Evolutionary conservation across 2,113 vertebrate genomes (phyloP).

Genomic region (Suricata suricatta): DNA sequence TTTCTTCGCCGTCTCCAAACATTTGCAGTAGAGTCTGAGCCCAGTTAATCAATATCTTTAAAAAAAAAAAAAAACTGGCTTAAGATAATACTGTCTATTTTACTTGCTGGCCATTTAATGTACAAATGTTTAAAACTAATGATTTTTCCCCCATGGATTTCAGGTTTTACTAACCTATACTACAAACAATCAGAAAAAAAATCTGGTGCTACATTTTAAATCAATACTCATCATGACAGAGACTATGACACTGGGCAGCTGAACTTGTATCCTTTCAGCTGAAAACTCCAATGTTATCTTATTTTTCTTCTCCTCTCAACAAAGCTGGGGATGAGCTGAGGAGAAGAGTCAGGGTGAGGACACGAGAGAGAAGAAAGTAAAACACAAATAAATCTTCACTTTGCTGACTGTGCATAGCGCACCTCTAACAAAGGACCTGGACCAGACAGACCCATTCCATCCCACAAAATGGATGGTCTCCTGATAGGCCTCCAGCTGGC

Average conservation of each 20-base stretch:
- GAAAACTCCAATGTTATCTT: not conserved
- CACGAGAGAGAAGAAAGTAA: not conserved
- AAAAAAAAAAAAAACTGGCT: constrained; percentile 42
- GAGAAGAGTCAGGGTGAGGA: rapidly evolving
- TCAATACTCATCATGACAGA: not conserved
- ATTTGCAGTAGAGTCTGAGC: not conserved
- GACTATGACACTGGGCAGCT: not conserved
- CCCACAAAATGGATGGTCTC: not conserved
- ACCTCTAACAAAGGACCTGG: not conserved
- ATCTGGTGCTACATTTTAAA: not conserved
- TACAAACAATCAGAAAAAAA: constrained; percentile 30
- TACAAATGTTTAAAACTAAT: constrained; percentile 32
- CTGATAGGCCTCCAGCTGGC: not conserved
- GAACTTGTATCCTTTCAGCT: not conserved
- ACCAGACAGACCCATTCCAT: not conserved
- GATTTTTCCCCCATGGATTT: not conserved
- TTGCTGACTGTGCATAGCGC: not conserved
- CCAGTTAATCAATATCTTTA: not conserved
- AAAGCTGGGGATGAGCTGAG: not conserved
- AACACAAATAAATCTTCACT: not conserved
- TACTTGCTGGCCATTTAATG: not conserved
- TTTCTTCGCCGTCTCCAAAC: not conserved
- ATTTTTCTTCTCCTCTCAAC: not conserved
- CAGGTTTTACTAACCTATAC: not conserved
- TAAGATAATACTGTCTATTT: constrained; percentile 26